Evolutionary conservation across 1,140 invertebrate genomes (phyloP).

Genomic region (Drosophila pachea): DNA sequence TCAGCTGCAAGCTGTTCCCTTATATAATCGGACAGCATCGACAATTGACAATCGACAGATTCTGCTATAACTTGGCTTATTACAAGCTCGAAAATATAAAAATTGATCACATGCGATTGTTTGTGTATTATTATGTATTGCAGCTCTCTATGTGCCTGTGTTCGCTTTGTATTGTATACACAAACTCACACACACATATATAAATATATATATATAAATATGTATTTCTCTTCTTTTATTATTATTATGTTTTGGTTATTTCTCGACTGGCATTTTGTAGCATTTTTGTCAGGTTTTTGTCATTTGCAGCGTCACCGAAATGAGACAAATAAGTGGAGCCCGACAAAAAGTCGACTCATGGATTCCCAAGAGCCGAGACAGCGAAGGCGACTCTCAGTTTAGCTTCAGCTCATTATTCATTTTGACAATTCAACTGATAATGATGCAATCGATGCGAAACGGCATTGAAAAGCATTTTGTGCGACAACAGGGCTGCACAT

Average conservation of each 20-base stretch:
- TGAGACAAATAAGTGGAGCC: constrained; percentile 49
- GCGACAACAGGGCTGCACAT: constrained; percentile 34
- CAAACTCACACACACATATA: background rate
- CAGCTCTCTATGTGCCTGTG: constrained; percentile 1
- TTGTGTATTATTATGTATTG: constrained; percentile 23
- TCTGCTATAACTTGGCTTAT: constrained; percentile 49
- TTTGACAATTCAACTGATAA: constrained; percentile 77
- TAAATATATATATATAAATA: constrained; percentile 6
- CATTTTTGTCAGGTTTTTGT: constrained; percentile 66
- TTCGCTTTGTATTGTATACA: constrained; percentile 1
- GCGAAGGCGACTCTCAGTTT: background rate
- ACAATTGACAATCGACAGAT: constrained; percentile 24
- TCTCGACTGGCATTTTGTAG: constrained; percentile 59
- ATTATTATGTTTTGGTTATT: constrained; percentile 6
- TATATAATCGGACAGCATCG: constrained; percentile 37
- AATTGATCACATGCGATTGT: constrained; percentile 43
- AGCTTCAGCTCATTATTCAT: constrained; percentile 71
- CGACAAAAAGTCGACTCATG: constrained; percentile 39
- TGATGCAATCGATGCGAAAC: constrained; percentile 72
- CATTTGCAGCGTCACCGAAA: constrained; percentile 66
- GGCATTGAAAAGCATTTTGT: constrained; percentile 67
- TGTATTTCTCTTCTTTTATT: background rate
- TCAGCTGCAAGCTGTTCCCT: constrained; percentile 8
- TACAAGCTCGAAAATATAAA: constrained; percentile 33
- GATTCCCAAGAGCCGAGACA: constrained; percentile 18